Base-by-base conservation (phyloP, 2,797 vertebrate species). In the Sarcoramphus papa region DNA sequence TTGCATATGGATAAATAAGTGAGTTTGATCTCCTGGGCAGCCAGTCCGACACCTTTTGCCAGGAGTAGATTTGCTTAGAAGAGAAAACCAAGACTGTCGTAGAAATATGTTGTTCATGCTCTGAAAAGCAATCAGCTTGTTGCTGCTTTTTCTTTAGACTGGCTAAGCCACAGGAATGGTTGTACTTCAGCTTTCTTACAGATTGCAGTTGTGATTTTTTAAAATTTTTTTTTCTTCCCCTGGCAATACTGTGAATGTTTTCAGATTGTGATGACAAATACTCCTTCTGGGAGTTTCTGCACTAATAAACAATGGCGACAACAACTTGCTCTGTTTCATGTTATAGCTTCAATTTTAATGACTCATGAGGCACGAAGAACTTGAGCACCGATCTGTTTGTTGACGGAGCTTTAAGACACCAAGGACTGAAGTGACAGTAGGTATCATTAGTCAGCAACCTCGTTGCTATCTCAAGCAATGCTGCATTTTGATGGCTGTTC, bases 201-300 rank as follows among this genome's bases (percentile, higher is more conserved):
- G 48, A 45, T 45, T 45, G 45, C 35, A 64, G 50, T 27, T 76
- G 40, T 53, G 57, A 27, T 62, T 43, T 62, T 63, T 35, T 15
- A 9, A 4, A 2, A 3, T 23, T 47, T 50, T 51, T 56, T 62
- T 25, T n/a, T 10, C 27, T 50, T 81, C 50, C 76, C 47, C 30
- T 41, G 45, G 74, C 41, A 60, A 23, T 77, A 60, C 14, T 23
- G 28, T 31, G 33, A 69, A 72, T 60, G 47, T 92, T 94, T 90
- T 94, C 60, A 62, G 65, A 59, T 64, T 51, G 60, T 81, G 35
- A 69, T 92, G 84, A 81, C 65, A 94, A 85, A 88, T 1, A 3
- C 31, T 56, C n/a, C 87, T 85, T 90, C 56, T 81, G 92, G 79
- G 90, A 94, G 27, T 92, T 92, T 74, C 83, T 95, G 74, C 47